Evolutionary conservation across 30 jellyfish, hydroid and myxozoan species (phyloP), one percentile per base, ranked within the genome.

Genomic region (Aurelia sp.): DNA sequence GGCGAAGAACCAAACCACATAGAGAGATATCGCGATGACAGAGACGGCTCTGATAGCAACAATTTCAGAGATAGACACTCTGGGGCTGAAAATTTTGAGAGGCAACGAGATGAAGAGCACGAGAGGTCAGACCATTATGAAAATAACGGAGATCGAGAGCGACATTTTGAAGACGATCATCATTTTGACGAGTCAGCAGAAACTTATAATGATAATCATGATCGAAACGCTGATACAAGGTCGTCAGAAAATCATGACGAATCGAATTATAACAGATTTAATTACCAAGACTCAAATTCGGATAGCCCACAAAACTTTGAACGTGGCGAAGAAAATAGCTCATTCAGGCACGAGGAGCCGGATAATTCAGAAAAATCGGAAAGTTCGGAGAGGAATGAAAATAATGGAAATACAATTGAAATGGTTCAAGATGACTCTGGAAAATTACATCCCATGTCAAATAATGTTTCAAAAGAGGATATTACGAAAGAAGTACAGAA

Each of bases 381-480:
- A 10, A 16, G 18, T 62, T 41, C 17, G 69, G 48, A 47, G 63
- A 73, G 12, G 73, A 62, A 31, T 52, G 78, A 20, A 55, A 60
- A 50, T 15, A 74, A 71, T 66, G 72, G 74, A 35, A 72, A 73
- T 19, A 89, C 95, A 3, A 90, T 90, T 48, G 97, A 90, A 76
- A 78, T 90, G 75, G 86, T 90, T 8, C 97, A 90, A 59, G 97
- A 90, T 35, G 88, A 68, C 16, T 40, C 89, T 6, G 97, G 97
- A 8, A 82, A 84, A 76, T 22, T 82, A 21, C 90, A 72, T 57
- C 86, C 91, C 4, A 65, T 87, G 74, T 23, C 85, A 17, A 67
- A 87, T 76, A 67, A 80, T 37, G 70, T 62, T 57, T 35, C 71
- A 13, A 73, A 50, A 16, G 96, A 87, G 27, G 55, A 62, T 41